Evolutionary conservation across 2,888 invertebrate species (phyloP).

Genomic region (Scelioninae gen. 1): DNA sequence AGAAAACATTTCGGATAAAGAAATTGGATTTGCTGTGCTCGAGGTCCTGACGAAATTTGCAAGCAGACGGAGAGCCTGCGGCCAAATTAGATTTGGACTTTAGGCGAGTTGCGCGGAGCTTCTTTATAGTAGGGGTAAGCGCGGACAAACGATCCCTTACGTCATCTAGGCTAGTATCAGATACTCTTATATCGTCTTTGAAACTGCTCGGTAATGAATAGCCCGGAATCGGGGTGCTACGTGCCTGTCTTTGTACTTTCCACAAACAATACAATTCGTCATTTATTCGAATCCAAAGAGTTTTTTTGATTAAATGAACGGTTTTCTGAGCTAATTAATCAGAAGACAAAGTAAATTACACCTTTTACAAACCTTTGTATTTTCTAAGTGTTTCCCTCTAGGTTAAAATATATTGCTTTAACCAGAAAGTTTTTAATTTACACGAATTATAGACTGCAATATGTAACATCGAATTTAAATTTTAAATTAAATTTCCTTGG

Average conservation of each 20-base stretch:
- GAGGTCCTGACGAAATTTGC: constrained; percentile 47
- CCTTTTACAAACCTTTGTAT: no score
- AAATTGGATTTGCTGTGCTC: constrained; percentile 59
- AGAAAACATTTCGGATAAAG: constrained; percentile 50
- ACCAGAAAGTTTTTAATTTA: no score
- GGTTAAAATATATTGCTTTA: no score
- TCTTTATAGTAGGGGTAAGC: constrained; percentile 78
- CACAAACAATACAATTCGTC: constrained; percentile 56
- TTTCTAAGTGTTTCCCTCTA: no score
- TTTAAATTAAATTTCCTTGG: no score
- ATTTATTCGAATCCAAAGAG: constrained; percentile 13
- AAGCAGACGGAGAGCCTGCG: constrained; percentile 70
- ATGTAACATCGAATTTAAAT: no score
- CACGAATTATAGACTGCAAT: no score
- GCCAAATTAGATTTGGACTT: constrained; percentile 79
- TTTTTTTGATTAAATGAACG: constrained; percentile 35
- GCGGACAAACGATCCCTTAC: constrained; percentile 76
- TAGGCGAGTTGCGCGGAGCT: constrained; percentile 72
- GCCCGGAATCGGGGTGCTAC: constrained; percentile 52
- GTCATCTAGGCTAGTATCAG: constrained; percentile 55
- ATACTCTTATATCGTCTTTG: constrained; percentile 64
- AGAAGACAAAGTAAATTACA: background rate
- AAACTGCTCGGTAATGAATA: constrained; percentile 55
- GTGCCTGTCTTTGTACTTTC: constrained; percentile 34
- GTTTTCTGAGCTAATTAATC: constrained; percentile 1